A percentile compares a stretch with the other conserved stretches of the same genome.
Evolutionary conservation across 2,797 vertebrate genomes (phyloP).

Genomic region (Simalia tracyae): DNA sequence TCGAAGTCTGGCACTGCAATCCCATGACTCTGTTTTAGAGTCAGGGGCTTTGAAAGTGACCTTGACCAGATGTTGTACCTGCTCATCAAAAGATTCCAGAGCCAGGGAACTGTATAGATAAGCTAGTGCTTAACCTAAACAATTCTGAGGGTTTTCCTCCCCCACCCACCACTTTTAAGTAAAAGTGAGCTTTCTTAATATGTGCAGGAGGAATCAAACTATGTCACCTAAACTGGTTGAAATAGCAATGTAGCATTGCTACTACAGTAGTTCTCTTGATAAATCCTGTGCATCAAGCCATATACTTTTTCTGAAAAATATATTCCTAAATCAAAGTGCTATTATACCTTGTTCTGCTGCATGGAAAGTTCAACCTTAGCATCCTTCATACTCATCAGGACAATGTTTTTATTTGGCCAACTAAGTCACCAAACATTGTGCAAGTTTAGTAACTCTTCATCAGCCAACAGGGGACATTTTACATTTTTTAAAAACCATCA

Average conservation of each 20-base stretch:
- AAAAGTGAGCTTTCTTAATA: no score
- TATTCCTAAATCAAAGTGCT: constrained; percentile 28
- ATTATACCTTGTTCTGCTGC: constrained; percentile 1
- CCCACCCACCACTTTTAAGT: no score
- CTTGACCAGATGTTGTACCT: no score
- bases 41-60: no score
- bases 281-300: constrained; percentile 23
- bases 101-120: no score
- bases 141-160: no score
- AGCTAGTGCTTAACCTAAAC: no score
- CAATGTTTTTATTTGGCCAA: neutral
- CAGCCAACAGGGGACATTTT: neutral
- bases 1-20: no score
- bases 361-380: constrained; percentile 31
- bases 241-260: constrained; percentile 15
- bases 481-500: neutral
- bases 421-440: neutral
- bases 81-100: no score
- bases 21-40: no score
- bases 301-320: constrained; percentile 35
- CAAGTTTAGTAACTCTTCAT: neutral
- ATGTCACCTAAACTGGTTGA: no score
- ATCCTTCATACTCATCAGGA: constrained; percentile 28
- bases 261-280: constrained; percentile 18
- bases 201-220: no score